These are phyloP conservation scores for Thalpophila matura DNA, from an alignment of 2,888 invertebrate species.

Conservation along the genomic window DNA sequence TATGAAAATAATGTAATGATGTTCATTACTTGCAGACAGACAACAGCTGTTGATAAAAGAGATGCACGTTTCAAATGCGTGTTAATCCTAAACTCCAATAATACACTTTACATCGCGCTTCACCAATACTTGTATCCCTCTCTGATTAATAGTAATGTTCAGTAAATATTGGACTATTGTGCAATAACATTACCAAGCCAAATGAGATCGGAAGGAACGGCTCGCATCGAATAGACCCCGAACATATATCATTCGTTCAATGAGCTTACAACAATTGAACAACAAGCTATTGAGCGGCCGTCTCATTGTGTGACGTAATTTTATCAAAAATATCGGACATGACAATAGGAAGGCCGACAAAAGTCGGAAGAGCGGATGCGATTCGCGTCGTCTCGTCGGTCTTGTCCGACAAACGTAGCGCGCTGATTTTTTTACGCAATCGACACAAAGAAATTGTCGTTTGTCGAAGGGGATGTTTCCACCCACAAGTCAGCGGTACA, in stretches of 20 bases:
- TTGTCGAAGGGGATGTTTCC: conserved; percentile 90
- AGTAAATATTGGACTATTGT: conserved; percentile 79
- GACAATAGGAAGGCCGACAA: conserved; percentile 86
- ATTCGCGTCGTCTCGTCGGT: conserved; percentile 85
- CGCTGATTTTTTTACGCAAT: conserved; percentile 85
- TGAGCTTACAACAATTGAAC: conserved; percentile 87
- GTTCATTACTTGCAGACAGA: conserved; percentile 39
- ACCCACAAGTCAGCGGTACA: conserved; percentile 86
- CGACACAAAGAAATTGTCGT: conserved; percentile 76
- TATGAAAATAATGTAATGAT: conserved; percentile 49
- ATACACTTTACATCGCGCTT: conserved; percentile 55
- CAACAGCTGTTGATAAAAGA: conserved; percentile 21
- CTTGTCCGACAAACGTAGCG: conserved; percentile 80
- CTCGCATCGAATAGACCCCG: conserved; percentile 70
- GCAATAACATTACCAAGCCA: conserved; percentile 78
- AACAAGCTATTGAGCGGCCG: conserved; percentile 85
- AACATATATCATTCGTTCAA: conserved; percentile 88
- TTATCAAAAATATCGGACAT: conserved; percentile 89
- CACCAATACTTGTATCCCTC: conserved; percentile 55
- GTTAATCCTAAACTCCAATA: conserved; percentile 41
- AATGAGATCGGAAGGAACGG: conserved; percentile 85
- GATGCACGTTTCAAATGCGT: not conserved
- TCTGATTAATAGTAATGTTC: conserved; percentile 74
- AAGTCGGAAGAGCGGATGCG: conserved; percentile 90
- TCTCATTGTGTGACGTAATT: conserved; percentile 88